Percentiles rank a stretch among this genome's conserved stretches.
phyloP scores from a whole-genome alignment of 2,113 vertebrate species.

The Amblyopsis rosae region DNA sequence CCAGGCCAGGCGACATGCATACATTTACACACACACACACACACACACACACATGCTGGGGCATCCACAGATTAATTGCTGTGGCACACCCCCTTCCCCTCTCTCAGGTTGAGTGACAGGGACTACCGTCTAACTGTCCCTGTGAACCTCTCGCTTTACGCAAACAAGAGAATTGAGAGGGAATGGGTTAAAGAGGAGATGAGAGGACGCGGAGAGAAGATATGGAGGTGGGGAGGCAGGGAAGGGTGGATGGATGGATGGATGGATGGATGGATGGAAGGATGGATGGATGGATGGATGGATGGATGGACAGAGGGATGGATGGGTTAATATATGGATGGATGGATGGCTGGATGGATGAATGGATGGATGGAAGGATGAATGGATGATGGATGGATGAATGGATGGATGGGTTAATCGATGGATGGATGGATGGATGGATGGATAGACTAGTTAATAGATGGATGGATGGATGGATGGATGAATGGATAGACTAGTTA shows the following conservation, averaged over 20 bases:
- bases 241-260: neutral
- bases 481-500: too few species aligned
- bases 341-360: slow-evolving; percentile 1
- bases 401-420: too few species aligned
- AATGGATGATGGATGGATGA: too few species aligned
- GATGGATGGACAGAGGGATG: neutral
- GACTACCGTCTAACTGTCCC: slow-evolving; percentile 19
- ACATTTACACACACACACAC: slow-evolving; percentile 1
- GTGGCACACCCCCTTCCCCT: neutral
- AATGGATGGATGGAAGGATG: too few species aligned
- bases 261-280: slow-evolving; percentile 16
- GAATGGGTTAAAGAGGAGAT: slow-evolving; percentile 46
- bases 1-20: neutral
- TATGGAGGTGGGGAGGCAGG: neutral
- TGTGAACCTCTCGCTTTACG: slow-evolving; percentile 26
- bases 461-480: slow-evolving; percentile 1
- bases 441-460: neutral
- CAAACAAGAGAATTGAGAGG: slow-evolving; percentile 6
- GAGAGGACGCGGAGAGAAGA: neutral
- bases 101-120: slow-evolving; percentile 1
- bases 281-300: slow-evolving; percentile 52
- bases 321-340: neutral
- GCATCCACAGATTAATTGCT: neutral
- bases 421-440: neutral
- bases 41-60: neutral